Evolutionary conservation across 2,113 vertebrate species (phyloP).

Genomic region (Hydropotes inermis): DNA sequence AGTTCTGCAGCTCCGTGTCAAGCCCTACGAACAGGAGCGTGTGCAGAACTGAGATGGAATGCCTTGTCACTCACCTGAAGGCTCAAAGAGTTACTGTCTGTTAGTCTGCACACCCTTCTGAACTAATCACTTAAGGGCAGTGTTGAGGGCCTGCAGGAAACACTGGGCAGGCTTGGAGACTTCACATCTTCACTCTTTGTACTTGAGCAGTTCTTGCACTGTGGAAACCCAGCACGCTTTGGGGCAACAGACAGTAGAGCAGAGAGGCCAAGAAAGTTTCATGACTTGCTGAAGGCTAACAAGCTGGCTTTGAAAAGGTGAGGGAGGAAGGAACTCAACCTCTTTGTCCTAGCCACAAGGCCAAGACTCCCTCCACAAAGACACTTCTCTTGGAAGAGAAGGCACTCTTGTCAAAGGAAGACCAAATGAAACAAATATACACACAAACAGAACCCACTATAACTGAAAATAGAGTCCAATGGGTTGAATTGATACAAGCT

Average conservation of each 20-base stretch:
- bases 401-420: not conserved
- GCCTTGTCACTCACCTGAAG: not conserved
- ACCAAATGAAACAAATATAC: not conserved
- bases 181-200: slow-evolving; percentile 52
- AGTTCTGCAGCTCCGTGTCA: not conserved
- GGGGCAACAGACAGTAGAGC: not conserved
- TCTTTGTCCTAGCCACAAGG: not conserved
- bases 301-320: not conserved
- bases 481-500: not conserved
- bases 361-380: not conserved
- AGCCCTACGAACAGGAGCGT: not conserved
- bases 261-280: not conserved
- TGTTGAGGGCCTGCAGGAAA: not conserved
- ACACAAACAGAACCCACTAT: not conserved
- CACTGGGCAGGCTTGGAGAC: not conserved
- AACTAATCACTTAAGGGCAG: not conserved
- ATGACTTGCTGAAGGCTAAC: not conserved
- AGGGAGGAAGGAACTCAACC: not conserved
- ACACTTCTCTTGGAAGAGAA: not conserved
- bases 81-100: not conserved
- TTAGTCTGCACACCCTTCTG: not conserved
- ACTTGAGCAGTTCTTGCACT: slow-evolving; percentile 2
- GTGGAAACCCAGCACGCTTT: not conserved
- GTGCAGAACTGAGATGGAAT: not conserved
- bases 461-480: not conserved